These are phyloP conservation scores for Uloborus diversus DNA, from an alignment of 1,140 invertebrate species.

Conservation along the genomic window DNA sequence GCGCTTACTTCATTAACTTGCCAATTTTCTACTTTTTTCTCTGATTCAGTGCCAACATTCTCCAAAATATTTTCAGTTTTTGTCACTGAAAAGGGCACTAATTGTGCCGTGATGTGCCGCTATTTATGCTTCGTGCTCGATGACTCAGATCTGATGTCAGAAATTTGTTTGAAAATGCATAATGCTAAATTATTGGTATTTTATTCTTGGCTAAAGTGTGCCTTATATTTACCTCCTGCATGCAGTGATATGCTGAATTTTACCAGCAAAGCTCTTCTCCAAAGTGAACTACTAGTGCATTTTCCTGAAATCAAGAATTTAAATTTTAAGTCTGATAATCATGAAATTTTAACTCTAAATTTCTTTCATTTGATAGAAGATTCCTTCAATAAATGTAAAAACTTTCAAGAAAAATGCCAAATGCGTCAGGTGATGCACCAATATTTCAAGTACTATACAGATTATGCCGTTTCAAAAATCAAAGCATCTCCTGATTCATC, in stretches of 20 bases:
- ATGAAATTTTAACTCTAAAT: background rate
- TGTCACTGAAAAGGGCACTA: background rate
- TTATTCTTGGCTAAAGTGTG: constrained; percentile 22
- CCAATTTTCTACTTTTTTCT: background rate
- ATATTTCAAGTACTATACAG: constrained; percentile 24
- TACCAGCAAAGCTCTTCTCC: background rate
- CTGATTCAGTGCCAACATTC: background rate
- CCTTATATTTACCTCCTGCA: background rate
- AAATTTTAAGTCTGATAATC: background rate
- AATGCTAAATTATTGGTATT: constrained; percentile 12
- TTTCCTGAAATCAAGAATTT: constrained; percentile 15
- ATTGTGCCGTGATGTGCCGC: background rate
- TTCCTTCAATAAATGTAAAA: background rate
- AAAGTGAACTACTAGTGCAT: background rate
- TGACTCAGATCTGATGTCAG: background rate
- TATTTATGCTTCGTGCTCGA: constrained; percentile 23
- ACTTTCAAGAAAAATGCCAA: constrained; percentile 3
- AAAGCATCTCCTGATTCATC: background rate
- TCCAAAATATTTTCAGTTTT: constrained; percentile 12
- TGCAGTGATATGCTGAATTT: background rate
- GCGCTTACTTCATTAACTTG: background rate
- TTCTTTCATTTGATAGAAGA: constrained; percentile 29
- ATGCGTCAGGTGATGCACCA: background rate
- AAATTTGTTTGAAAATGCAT: background rate
- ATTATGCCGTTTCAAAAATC: background rate